Base-by-base conservation (phyloP, 1,140 invertebrate species). In the Drosophila prosaltans region DNA sequence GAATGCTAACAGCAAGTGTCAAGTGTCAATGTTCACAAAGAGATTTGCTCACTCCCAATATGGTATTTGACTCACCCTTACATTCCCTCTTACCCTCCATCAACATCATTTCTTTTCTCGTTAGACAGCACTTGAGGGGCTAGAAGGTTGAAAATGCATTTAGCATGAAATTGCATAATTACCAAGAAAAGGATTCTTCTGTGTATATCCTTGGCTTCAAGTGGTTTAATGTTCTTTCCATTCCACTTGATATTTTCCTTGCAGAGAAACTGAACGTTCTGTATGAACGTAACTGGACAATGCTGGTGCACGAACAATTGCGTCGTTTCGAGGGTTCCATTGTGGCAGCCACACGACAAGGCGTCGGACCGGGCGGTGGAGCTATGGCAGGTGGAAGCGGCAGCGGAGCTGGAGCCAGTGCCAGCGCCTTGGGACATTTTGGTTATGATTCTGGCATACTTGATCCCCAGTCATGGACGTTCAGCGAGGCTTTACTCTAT, bases 201-300 rank as follows among this genome's bases (percentile, higher is more conserved):
- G 26, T 32, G 11, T 30, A 24, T 26, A 36, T 40, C 58, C 32
- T 30, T 28, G 11, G 45, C 40, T 65, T 43, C 55, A 64, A 67
- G 43, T 32, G 64, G 68, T 40, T 66, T 84, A 76, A 78, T 65
- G 48, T 57, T 60, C 54, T 57, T 68, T 24, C 65, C 6, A 11
- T 63, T 67, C 10, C 32, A 36, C 32, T 24, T 57, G 0, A 16
- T 16, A 24, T 40, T 16, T 16, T 63, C 30, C 24, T 78, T 81
- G 70, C 94, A 96, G 96, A 96, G 91, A 94, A 95, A 77, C 93
- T 96, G 16, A 96, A 96, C 91, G 95, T 97, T n/a, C 92, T 98
- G 4, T 96, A 97, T 92, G 94, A 96, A 82, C 93, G 95, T 40
- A 97, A 97, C 86, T 98, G 97, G 96, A 97, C 96, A 0, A 93